phyloP scores from a whole-genome alignment of 2,888 invertebrate species.

The Bombylius discolor region DNA sequence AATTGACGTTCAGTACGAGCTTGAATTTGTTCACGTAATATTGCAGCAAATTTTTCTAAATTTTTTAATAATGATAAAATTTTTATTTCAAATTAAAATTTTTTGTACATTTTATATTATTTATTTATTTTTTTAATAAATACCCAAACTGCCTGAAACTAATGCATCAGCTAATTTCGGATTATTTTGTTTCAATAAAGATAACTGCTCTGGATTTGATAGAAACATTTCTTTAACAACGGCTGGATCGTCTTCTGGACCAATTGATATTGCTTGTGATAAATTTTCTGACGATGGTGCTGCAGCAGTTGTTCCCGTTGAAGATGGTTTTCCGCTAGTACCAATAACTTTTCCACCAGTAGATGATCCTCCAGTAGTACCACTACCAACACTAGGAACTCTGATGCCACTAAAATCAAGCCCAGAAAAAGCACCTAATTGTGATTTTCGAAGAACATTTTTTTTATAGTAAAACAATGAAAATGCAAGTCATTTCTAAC shows the following conservation, averaged over 20 bases:
- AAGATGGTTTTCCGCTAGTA: too few relatives aligned
- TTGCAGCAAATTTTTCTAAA: constrained; percentile 62
- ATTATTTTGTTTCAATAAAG: constrained; percentile 85
- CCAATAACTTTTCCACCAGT: too few relatives aligned
- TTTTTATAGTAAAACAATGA: not conserved
- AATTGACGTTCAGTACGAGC: constrained; percentile 68
- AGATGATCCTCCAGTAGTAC: too few relatives aligned
- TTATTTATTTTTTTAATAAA: not conserved
- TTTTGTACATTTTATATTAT: too few relatives aligned
- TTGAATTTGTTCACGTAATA: constrained; percentile 69
- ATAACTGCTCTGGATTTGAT: constrained; percentile 80
- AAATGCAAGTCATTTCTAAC: constrained; percentile 21
- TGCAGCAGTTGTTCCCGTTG: constrained; percentile 11
- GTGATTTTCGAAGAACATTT: not conserved
- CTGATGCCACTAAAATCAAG: constrained; percentile 80
- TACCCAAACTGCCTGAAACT: constrained; percentile 64
- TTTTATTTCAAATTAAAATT: too few relatives aligned
- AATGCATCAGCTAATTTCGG: constrained; percentile 84
- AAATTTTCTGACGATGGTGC: constrained; percentile 13
- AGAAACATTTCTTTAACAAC: constrained; percentile 75
- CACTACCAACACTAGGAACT: constrained; percentile 44
- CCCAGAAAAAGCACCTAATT: constrained; percentile 39
- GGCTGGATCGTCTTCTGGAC: constrained; percentile 67
- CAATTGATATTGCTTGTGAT: constrained; percentile 31
- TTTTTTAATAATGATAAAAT: constrained; percentile 18